A percentile compares a stretch with the other conserved stretches of the same genome.
phyloP scores from a whole-genome alignment of 1,140 invertebrate genomes.

The Calephelis nemesis region DNA sequence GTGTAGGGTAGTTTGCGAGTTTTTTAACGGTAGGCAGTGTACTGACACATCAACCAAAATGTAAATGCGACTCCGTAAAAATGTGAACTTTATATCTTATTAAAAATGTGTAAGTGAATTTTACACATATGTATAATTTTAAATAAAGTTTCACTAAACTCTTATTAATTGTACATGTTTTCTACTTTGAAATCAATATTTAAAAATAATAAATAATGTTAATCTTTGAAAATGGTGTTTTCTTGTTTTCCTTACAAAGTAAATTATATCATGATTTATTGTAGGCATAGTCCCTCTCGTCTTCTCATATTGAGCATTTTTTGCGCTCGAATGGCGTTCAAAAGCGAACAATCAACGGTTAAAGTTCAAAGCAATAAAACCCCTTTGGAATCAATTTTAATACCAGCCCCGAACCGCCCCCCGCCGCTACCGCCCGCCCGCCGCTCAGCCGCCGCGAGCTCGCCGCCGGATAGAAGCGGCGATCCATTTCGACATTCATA shows the following conservation, averaged over 20 bases:
- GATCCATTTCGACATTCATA: conserved; percentile 35
- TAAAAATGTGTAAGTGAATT: too few species aligned
- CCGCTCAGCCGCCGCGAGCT: neutral
- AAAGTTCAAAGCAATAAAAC: conserved; percentile 39
- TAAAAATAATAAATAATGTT: too few species aligned
- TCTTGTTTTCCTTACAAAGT: neutral
- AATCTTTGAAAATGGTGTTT: too few species aligned
- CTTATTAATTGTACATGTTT: too few species aligned
- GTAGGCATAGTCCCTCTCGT: conserved; percentile 3
- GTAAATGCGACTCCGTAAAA: too few species aligned
- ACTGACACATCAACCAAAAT: too few species aligned
- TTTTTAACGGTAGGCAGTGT: too few species aligned
- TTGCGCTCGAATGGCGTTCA: neutral
- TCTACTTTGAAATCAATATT: too few species aligned
- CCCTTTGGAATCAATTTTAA: conserved; percentile 39
- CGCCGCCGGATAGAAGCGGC: conserved; percentile 22
- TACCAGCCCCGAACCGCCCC: conserved; percentile 20
- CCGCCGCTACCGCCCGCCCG: neutral
- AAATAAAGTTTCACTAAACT: too few species aligned
- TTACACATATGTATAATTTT: too few species aligned
- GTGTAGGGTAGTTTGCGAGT: too few species aligned
- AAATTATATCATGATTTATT: neutral
- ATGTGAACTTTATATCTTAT: too few species aligned
- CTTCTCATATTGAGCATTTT: conserved; percentile 19
- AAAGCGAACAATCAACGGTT: conserved; percentile 38